phyloP scores from a whole-genome alignment of 2,888 invertebrate genomes.

The Lasioglossum leucozonium region DNA sequence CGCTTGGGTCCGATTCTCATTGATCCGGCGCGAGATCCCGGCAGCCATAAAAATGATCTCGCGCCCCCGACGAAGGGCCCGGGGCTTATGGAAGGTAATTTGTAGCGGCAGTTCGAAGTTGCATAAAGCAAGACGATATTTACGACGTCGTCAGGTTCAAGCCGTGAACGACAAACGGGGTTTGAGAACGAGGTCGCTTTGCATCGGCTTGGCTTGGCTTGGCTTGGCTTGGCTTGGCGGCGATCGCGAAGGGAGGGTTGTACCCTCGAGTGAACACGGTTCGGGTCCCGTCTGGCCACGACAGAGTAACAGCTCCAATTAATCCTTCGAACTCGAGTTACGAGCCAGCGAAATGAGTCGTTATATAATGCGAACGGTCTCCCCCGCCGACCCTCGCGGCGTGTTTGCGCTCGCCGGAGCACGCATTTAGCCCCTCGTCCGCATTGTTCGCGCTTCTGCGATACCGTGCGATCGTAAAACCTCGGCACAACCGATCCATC shows the following conservation, averaged over 20 bases:
- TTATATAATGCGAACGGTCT: slow-evolving; percentile 74
- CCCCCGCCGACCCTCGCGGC: slow-evolving; percentile 26
- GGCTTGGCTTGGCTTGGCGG: not conserved
- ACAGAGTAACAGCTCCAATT: slow-evolving; percentile 78
- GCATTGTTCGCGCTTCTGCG: slow-evolving; percentile 57
- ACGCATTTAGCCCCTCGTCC: slow-evolving; percentile 35
- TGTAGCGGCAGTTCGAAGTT: slow-evolving; percentile 35
- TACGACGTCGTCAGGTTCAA: slow-evolving; percentile 55
- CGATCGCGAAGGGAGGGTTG: slow-evolving; percentile 65
- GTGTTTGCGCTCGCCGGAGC: slow-evolving; percentile 41
- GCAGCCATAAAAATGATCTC: slow-evolving; percentile 41
- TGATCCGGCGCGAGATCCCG: slow-evolving; percentile 20
- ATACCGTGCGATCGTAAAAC: slow-evolving; percentile 65
- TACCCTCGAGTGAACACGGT: slow-evolving; percentile 74
- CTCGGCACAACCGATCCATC: slow-evolving; percentile 26
- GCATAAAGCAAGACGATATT: slow-evolving; percentile 64
- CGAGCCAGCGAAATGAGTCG: slow-evolving; percentile 77
- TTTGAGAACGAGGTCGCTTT: slow-evolving; percentile 25
- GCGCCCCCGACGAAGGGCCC: slow-evolving; percentile 10
- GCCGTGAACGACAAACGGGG: slow-evolving; percentile 48
- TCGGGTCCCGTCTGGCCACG: slow-evolving; percentile 76
- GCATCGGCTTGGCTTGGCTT: slow-evolving; percentile 20
- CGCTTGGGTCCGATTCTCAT: not conserved
- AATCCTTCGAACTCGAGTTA: slow-evolving; percentile 80
- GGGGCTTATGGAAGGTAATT: slow-evolving; percentile 44